These are phyloP conservation scores for Phocoena phocoena DNA, from an alignment of 2,113 vertebrate species.

Conservation along the genomic window DNA sequence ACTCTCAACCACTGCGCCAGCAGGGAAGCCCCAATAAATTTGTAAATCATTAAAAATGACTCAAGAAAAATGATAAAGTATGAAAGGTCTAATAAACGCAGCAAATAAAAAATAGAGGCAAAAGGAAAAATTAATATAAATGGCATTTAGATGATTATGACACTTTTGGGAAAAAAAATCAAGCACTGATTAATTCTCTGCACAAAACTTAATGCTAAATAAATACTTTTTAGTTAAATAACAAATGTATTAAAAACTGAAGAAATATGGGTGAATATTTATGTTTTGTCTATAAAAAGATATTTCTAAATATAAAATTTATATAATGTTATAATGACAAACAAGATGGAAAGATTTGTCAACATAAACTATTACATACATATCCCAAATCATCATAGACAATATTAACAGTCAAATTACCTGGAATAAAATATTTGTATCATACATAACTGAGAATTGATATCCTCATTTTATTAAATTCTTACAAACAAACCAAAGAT, in stretches of 20 bases:
- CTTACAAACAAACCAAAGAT: not conserved
- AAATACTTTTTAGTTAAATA: conserved; percentile 11
- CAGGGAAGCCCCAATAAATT: not conserved
- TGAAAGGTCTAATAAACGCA: conserved; percentile 6
- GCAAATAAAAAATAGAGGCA: conserved; percentile 3
- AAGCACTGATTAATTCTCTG: not conserved
- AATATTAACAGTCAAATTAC: not conserved
- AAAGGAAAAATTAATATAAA: conserved; percentile 39
- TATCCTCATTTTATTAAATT: not conserved
- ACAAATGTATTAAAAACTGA: not conserved
- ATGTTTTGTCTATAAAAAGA: not conserved
- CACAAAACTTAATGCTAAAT: not conserved
- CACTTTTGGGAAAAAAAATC: not conserved
- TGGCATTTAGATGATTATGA: not conserved
- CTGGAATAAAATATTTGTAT: not conserved
- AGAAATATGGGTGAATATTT: not conserved
- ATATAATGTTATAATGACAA: not conserved
- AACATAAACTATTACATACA: not conserved
- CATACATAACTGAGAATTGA: not conserved
- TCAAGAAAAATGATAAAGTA: not conserved
- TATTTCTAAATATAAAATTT: not conserved
- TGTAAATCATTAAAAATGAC: conserved; percentile 34
- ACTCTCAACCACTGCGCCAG: too few species aligned
- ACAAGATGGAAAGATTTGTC: not conserved
- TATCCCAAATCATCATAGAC: not conserved